Percentiles rank a stretch among this genome's conserved stretches.
Evolutionary conservation across 2,888 invertebrate genomes (phyloP).

Genomic region (Prosopocoilus inquinatus): DNA sequence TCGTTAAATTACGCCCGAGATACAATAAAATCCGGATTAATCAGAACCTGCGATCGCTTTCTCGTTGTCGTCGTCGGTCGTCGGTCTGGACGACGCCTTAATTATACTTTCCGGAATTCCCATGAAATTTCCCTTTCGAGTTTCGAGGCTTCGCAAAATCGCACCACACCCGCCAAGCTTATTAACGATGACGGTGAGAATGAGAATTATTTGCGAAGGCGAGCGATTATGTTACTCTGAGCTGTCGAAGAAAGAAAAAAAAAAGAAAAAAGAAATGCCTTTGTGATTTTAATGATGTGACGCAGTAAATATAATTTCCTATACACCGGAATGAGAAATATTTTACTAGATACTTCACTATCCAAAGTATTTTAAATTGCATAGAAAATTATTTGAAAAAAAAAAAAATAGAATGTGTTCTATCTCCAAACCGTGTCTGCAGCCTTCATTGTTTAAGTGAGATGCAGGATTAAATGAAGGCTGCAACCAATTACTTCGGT

Average conservation of each 20-base stretch:
- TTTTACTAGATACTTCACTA: too few relatives aligned
- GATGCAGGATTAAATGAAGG: too few relatives aligned
- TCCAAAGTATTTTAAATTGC: too few relatives aligned
- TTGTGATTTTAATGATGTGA: background rate
- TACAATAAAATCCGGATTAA: conserved; percentile 45
- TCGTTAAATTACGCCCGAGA: conserved; percentile 47
- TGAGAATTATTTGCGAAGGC: too few relatives aligned
- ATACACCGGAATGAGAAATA: too few relatives aligned
- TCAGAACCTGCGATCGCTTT: conserved; percentile 41
- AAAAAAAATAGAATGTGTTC: too few relatives aligned
- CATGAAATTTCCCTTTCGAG: conserved; percentile 17
- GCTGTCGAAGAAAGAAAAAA: background rate
- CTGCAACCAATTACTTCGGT: too few relatives aligned
- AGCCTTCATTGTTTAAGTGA: too few relatives aligned
- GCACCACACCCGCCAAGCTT: background rate
- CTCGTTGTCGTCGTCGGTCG: too few relatives aligned
- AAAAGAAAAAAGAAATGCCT: background rate
- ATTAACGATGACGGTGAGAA: background rate
- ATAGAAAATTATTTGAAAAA: too few relatives aligned
- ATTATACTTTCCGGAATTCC: conserved; percentile 36
- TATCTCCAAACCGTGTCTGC: too few relatives aligned
- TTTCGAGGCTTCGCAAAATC: conserved; percentile 10
- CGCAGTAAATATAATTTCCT: too few relatives aligned
- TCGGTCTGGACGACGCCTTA: conserved; percentile 40
- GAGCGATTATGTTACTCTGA: background rate